Evolutionary conservation across 2,113 vertebrate species (phyloP).

Genomic region (Lophura nycthemera): DNA sequence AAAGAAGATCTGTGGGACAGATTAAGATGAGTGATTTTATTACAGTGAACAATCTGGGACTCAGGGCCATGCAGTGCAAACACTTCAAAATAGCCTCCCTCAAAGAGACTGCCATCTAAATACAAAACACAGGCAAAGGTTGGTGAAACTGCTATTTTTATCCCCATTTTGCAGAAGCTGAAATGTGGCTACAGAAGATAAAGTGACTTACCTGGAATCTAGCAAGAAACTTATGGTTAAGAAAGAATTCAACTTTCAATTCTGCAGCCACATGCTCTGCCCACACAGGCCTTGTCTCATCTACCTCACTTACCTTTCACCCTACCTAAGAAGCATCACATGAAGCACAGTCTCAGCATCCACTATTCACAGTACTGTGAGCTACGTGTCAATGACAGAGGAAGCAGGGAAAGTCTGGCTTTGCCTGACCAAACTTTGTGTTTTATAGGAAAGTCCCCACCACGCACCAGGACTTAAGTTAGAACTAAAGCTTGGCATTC

Average conservation of each 20-base stretch:
- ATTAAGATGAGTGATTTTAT: background rate
- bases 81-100: background rate
- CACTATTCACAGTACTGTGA: background rate
- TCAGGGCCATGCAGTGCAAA: background rate
- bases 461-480: background rate
- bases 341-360: background rate
- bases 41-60: background rate
- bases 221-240: background rate
- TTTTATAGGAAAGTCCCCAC: background rate
- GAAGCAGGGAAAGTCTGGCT: background rate
- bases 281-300: background rate
- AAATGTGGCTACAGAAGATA: background rate
- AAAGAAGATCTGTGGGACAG: background rate
- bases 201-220: background rate
- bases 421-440: fast-evolving
- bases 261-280: fast-evolving
- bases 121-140: background rate
- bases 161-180: background rate
- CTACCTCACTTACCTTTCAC: background rate
- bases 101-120: background rate
- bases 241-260: background rate
- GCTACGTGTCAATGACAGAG: background rate
- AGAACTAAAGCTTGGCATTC: background rate
- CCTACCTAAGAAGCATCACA: background rate
- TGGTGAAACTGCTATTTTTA: background rate